Base-by-base conservation (phyloP, 1,140 invertebrate species). In the Drosophila punjabiensis region DNA sequence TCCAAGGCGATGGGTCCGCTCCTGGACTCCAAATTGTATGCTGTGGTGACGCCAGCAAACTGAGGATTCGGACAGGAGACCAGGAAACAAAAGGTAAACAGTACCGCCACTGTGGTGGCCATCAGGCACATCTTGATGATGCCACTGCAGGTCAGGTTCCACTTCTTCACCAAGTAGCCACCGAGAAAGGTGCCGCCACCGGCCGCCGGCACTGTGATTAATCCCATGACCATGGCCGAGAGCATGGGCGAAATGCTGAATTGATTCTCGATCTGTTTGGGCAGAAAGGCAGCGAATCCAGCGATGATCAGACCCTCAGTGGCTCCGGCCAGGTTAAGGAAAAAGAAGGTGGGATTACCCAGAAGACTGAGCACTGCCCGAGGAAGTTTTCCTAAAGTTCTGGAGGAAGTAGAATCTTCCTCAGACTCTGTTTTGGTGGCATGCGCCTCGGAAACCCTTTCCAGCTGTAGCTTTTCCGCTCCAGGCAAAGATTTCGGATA, bases 241-340 rank as follows among this genome's bases (percentile, higher is more conserved):
- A 94, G 94, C 48, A 96, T 96, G 0, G 97, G 95, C 35, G 94
- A 95, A 10, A 97, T 94, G 77, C 95, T 95, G 82, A 97, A 98
- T 93, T 98, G 97, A 92, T 96, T 97, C 93, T 98, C 96, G 55
- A 98, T 96, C 61, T 96, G 94, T 91, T 98, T 98, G 1, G 97
- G 97, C 64, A 97, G 93, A 84, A 98, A 98, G 0, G 97, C 96
- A 2, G 96, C 96, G 83, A 98, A 97, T 0, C 97, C 97, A 0
- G 96, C 95, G 7, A 98, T 95, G 0, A 97, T 93, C 81, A 97
- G 93, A 18, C 97, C 96, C 92, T 98, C 97, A 50, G 95, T 95
- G 0, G 96, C 96, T 3, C 96, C 96, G 4, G 96, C 97, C 60
- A 97, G 85, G 83, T 96, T 97, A 3, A 98, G 92, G 92, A 96